Conservation (phyloP, 2,113 vertebrate species). For the Platycercus adscitus region DNA sequence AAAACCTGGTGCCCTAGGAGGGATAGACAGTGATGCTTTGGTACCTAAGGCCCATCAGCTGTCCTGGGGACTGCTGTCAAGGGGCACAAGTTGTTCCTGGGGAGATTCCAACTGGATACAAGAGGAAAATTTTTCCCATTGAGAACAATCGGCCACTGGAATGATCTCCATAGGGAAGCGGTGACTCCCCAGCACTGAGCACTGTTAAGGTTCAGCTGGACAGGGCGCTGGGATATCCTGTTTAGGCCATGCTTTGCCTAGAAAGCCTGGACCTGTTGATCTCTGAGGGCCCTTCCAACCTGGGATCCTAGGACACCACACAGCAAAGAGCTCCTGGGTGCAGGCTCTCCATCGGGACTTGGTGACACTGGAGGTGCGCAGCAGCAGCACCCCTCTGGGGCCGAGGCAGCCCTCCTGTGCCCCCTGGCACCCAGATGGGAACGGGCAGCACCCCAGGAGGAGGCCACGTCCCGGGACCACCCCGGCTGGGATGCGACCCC, state of each 20-base stretch:
- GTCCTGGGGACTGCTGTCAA: background rate
- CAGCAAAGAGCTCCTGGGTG: background rate
- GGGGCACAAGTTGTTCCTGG: background rate
- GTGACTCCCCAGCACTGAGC: background rate
- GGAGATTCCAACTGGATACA: background rate
- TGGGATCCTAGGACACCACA: background rate
- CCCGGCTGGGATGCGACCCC: background rate
- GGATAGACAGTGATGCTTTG: background rate
- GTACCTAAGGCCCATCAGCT: background rate
- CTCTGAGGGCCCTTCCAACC: background rate
- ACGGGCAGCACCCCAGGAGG: background rate
- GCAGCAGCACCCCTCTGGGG: background rate
- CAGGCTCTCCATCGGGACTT: background rate
- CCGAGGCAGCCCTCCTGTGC: background rate
- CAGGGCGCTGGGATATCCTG: background rate
- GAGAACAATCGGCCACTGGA: background rate
- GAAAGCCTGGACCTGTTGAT: background rate
- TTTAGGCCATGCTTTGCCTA: background rate
- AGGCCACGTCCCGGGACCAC: rapidly evolving
- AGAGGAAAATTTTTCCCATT: background rate
- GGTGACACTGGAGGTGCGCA: rapidly evolving
- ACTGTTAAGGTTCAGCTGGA: background rate
- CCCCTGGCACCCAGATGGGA: background rate
- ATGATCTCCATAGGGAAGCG: background rate
- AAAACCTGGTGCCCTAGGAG: background rate